phyloP scores from a whole-genome alignment of 2,113 vertebrate species.

The Hassar affinis region DNA sequence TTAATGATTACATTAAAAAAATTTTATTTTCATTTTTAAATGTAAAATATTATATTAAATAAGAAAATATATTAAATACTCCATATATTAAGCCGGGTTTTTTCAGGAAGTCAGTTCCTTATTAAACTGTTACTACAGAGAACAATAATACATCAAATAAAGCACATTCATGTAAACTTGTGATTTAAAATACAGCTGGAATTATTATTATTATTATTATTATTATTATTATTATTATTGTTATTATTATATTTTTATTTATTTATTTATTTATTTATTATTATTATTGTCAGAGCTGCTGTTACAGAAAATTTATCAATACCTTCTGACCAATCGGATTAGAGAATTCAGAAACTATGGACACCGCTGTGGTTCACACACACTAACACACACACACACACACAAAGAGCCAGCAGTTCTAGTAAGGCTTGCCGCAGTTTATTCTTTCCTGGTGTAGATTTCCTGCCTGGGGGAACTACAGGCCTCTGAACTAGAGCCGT shows the following conservation, averaged over 20 bases:
- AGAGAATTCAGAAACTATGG: not conserved
- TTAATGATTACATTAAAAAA: no score
- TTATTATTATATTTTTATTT: no score
- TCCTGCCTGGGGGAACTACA: not conserved
- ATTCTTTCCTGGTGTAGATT: conserved; percentile 8
- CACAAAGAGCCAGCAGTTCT: not conserved
- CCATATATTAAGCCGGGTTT: not conserved
- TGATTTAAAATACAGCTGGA: not conserved
- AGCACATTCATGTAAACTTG: not conserved
- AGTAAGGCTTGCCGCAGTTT: not conserved
- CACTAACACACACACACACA: not conserved
- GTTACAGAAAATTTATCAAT: not conserved
- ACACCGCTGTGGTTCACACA: not conserved
- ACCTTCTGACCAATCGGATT: conserved; percentile 10
- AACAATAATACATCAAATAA: not conserved
- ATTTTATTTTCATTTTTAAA: no score
- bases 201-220: no score
- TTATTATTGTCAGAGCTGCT: not conserved
- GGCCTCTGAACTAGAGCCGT: not conserved
- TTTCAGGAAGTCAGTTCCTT: no score
- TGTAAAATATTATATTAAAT: no score
- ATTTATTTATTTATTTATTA: no score
- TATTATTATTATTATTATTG: no score
- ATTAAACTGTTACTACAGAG: not conserved
- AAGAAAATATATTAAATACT: not conserved